Evolutionary conservation across 2,113 vertebrate genomes (phyloP).

Genomic region (Colius striatus): DNA sequence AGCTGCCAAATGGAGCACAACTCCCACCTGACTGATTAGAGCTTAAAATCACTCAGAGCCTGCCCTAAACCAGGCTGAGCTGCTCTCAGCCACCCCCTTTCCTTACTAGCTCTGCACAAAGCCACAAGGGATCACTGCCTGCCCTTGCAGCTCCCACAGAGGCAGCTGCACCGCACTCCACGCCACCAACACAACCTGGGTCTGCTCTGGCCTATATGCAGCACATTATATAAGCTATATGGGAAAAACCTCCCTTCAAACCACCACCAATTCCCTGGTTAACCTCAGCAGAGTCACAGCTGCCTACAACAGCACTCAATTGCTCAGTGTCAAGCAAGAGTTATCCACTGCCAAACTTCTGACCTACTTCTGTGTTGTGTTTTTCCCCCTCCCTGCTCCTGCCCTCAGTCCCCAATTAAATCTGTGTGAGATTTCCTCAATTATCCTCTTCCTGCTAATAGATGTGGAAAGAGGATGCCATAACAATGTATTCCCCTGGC

Average conservation of each 20-base stretch:
- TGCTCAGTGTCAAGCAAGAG: neutral
- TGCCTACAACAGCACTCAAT: neutral
- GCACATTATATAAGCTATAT: fast-evolving
- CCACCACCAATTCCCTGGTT: neutral
- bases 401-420: conserved; percentile 67
- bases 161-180: neutral
- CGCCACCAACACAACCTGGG: neutral
- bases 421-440: conserved; percentile 59
- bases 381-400: neutral
- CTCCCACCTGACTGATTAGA: fast-evolving
- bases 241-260: neutral
- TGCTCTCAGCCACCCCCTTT: neutral
- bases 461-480: conserved; percentile 59
- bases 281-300: neutral
- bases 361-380: neutral
- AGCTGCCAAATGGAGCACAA: fast-evolving
- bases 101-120: neutral
- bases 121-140: neutral
- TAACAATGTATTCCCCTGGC: conserved; percentile 62
- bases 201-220: neutral
- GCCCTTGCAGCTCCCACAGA: neutral
- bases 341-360: neutral
- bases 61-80: neutral
- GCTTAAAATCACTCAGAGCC: fast-evolving
- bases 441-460: conserved; percentile 65